Base-by-base conservation (phyloP, 2,113 vertebrate genomes). In the Equus przewalskii region DNA sequence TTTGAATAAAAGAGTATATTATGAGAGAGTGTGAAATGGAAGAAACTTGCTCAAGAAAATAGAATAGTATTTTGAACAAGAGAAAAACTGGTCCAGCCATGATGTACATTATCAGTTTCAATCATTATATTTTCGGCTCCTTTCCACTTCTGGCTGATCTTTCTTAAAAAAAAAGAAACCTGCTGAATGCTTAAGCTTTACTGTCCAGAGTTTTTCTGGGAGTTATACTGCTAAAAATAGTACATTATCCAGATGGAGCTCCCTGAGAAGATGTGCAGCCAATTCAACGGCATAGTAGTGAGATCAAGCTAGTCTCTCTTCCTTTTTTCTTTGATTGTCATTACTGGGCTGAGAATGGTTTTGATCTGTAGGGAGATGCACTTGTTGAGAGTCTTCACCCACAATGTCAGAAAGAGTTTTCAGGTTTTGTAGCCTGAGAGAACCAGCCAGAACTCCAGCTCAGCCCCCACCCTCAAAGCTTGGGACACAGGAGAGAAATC, bases 121-220 rank as follows among this genome's bases (percentile, higher is more conserved):
- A 22, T 62, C 51, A 75, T 92, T 92, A 80, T 49, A 54, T 13
- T 88, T 96, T 83, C 90, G 89, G 90, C 56, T 78, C 60, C 49
- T 92, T 98, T 97, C 96, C n/a, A 97, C 24, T 95, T 97, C 70
- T 89, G 76, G 21, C 28, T 65, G 64, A 4, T 83, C 82, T 98
- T 97, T 86, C 60, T 90, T 84, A 97, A 36, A 36, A 36, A 36
- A 36, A 36, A 36, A 36, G 36, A 36, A 36, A 96, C 67, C 82
- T 94, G 65, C 54, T 96, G 65, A 94, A 97, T 80, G 54, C 0
- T 1, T 97, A 89, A 89, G 67, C 49, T 95, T 98, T 91, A 78
- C 2, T 83, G 22, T 82, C 19, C 70, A 58, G 28, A 79, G n/a
- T 88, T 92, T 85, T 67, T 0, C 4, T 96, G 46, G 46, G 93